Evolutionary conservation across 1,140 invertebrate genomes (phyloP).

Genomic region (Nasonia vitripennis): DNA sequence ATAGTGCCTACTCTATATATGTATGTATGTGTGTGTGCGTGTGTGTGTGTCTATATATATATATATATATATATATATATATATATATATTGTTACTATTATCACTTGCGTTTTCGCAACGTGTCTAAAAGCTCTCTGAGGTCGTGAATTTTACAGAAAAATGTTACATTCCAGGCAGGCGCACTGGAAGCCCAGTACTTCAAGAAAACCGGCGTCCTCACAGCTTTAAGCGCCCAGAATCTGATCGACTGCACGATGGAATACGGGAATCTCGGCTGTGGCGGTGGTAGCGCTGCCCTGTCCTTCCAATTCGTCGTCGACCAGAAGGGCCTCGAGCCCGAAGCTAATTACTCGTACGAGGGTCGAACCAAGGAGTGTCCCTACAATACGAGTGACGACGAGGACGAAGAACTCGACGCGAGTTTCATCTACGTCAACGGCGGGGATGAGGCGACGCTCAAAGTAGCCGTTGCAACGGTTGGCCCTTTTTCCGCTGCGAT

Average conservation of each 20-base stretch:
- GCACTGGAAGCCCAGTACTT: constrained; percentile 97
- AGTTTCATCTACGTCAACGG: constrained; percentile 88
- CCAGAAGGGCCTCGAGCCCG: constrained; percentile 93
- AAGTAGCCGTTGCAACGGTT: constrained; percentile 86
- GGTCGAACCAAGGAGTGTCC: constrained; percentile 82
- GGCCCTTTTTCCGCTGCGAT: constrained; percentile 94
- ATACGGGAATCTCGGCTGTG: constrained; percentile 96
- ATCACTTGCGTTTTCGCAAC: too few species aligned
- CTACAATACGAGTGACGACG: constrained; percentile 59
- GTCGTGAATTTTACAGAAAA: constrained; percentile 13
- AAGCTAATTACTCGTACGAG: constrained; percentile 91
- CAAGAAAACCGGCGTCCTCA: constrained; percentile 86
- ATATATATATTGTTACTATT: neutral
- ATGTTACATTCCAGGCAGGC: constrained; percentile 84
- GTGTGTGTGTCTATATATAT: too few species aligned
- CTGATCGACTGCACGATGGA: constrained; percentile 93
- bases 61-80: too few species aligned
- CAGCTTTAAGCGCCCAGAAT: constrained; percentile 97
- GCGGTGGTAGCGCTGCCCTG: constrained; percentile 95
- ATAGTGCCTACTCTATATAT: neutral
- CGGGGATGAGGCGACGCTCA: constrained; percentile 82
- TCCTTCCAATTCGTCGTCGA: constrained; percentile 94
- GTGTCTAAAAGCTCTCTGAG: too few species aligned
- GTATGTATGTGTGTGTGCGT: too few species aligned
- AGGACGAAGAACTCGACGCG: constrained; percentile 75